Base-by-base conservation (phyloP, 1,140 invertebrate genomes). In the Drosophila bipectinata region DNA sequence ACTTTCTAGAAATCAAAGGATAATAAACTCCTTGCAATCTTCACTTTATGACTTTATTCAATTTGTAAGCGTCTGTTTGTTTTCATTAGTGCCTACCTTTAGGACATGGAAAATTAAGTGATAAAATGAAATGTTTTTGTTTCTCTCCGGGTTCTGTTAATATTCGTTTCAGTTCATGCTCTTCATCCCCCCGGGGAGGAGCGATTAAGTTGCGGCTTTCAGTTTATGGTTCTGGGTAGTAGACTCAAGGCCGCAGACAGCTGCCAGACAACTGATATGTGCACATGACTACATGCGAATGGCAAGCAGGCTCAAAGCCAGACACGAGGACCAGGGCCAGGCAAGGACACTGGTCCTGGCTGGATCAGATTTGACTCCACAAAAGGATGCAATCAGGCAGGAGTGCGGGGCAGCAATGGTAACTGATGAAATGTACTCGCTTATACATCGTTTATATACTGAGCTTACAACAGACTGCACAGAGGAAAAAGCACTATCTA, bases 181-280 rank as follows among this genome's bases (percentile, higher is more conserved):
- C n/a, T 39, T 21, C 39, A 41, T 8, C 10, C 28, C 39, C 57
- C 44, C n/a, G 8, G 53, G 48, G 60, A 62, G 60, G 61, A 69
- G 78, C 82, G 78, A 87, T 87, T 88, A 87, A 88, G 75, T 78
- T 87, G 79, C 67, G 82, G 82, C 83, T 87, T 87, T 79, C 66
- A 79, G 81, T 77, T 80, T 77, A 69, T 52, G 77, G 69, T 61
- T 58, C 47, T 59, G 45, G 47, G 63, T 44, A 37, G 63, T 32
- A 26, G 60, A 72, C 68, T 88, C 83, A 88, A 88, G 83, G 83
- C 82, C 87, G 82, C 87, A 90, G 87, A 90, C 87, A 82, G 68
- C 87, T 90, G 87, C 79, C 88, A 90, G 88, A 90, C 87, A 84
- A 82, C 87, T 90, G 87, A 90, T 90, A 90, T 90, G 84, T 81